Conservation (phyloP, 2,797 vertebrate species). For the Malurus splendens region DNA sequence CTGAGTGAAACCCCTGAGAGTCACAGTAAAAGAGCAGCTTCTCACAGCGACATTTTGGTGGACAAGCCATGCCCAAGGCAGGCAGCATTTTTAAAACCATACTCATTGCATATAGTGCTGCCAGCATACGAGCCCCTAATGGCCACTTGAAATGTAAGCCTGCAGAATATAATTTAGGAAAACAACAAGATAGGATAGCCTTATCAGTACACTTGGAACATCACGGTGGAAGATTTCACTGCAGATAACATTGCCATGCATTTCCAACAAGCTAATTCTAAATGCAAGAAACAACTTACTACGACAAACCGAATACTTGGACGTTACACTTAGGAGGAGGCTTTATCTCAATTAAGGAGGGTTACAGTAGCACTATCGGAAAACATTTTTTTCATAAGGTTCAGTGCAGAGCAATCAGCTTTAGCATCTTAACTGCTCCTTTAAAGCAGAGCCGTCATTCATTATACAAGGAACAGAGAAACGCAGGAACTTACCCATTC, state of each 20-base stretch:
- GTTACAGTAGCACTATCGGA: slow-evolving; percentile 32
- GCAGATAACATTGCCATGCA: slow-evolving; percentile 72
- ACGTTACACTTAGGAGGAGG: slow-evolving; percentile 27
- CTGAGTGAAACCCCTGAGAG: slow-evolving; percentile 96
- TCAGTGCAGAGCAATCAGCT: slow-evolving; percentile 30
- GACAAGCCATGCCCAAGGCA: slow-evolving; percentile 96
- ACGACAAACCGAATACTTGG: slow-evolving; percentile 19
- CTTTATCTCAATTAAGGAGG: slow-evolving; percentile 26
- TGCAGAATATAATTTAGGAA: slow-evolving; percentile 84
- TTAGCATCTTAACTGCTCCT: slow-evolving; percentile 35
- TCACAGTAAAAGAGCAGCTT: slow-evolving; percentile 99
- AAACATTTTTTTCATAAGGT: slow-evolving; percentile 36
- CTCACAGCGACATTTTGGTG: slow-evolving; percentile 99
- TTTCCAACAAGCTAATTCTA: slow-evolving; percentile 65
- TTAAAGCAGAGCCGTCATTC: slow-evolving; percentile 47
- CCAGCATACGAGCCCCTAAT: slow-evolving; percentile 98
- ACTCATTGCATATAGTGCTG: slow-evolving; percentile 96
- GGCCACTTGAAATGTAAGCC: slow-evolving; percentile 99
- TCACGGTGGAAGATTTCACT: slow-evolving; percentile 68
- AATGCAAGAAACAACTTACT: slow-evolving; percentile 53
- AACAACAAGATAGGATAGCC: slow-evolving; percentile 79
- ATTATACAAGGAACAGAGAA: slow-evolving; percentile 71
- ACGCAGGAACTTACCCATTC: slow-evolving; percentile 97
- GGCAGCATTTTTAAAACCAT: slow-evolving; percentile 96
- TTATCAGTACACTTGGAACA: slow-evolving; percentile 71